Base-by-base conservation (phyloP, 2,113 vertebrate genomes). In the Melanocharis versteri region DNA sequence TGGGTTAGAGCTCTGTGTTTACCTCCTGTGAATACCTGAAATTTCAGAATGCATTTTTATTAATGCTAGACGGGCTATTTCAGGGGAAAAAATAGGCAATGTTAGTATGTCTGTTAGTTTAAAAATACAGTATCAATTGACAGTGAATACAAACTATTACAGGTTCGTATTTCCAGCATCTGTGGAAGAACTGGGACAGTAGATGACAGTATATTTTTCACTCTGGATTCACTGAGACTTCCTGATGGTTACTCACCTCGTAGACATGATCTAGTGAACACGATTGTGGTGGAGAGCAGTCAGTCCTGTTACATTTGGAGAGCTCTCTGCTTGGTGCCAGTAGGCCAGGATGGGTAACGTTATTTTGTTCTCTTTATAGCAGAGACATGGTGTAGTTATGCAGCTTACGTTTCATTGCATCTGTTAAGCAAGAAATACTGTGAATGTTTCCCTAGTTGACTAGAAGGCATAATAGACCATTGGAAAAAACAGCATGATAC, bases 301-400 rank as follows among this genome's bases (percentile, higher is more conserved):
- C 99, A 99, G 97, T 99, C 99, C 0, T 97, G 98, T 68, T 99
- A 98, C 51, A 45, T 97, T 71, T 99, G 99, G 99, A 98, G 99
- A 97, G 99, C 99, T 3, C 96, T 99, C 48, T 99, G 99, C 88
- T 97, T 99, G 96, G 98, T 98, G 10, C 99, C 99, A 0, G 97
- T 96, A 82, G 73, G 62, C 64, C 89, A 83, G 82, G 72, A 97
- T 45, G 88, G 98, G 99, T 99, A 98, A 96, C 4, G 11, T 45
- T 70, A 11, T 66, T 89, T 77, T 23, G 6, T 90, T 94, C 31
- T 79, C 51, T 64, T 92, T 60, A 3, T 58, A 58, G 33, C 12
- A 37, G 11, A 70, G 31, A 22, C 11, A 0, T 62, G 71, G 48
- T 56, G 11, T 53, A 19, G 35, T 54, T 89, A 24, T 6, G 15